These are phyloP conservation scores for Diabrotica virgifera DNA, from an alignment of 1,140 invertebrate species.

Conservation along the genomic window DNA sequence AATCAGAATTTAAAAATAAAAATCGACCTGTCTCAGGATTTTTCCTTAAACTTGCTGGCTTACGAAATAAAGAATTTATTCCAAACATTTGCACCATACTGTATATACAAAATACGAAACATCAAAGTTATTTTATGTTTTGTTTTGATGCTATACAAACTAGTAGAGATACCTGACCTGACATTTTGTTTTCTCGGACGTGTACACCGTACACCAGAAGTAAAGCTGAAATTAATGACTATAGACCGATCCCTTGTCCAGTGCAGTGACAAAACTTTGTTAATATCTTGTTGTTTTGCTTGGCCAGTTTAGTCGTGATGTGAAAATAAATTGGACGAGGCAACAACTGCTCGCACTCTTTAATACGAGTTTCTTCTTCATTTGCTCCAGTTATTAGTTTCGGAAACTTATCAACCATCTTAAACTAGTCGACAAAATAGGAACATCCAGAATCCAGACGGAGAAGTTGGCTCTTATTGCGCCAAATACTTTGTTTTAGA, in stretches of 20 bases:
- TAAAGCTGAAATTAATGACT: conserved; percentile 23
- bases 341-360: conserved; percentile 14
- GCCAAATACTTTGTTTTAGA: too few relatives aligned
- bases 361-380: conserved; percentile 18
- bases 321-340: conserved; percentile 20
- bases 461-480: too few relatives aligned
- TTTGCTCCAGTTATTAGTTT: conserved; percentile 20
- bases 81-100: too few relatives aligned
- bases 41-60: too few relatives aligned
- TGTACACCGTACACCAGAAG: neutral
- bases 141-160: too few relatives aligned
- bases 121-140: too few relatives aligned
- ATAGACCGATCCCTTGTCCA: conserved; percentile 15
- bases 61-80: too few relatives aligned
- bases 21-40: too few relatives aligned
- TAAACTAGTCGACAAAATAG: neutral
- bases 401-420: conserved; percentile 11
- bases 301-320: conserved; percentile 25
- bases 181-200: neutral
- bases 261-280: conserved; percentile 24
- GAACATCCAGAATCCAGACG: neutral
- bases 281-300: conserved; percentile 27
- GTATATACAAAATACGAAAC: too few relatives aligned
- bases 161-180: conserved; percentile 9
- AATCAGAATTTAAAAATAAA: too few relatives aligned